Conservation (phyloP, 2,797 vertebrate species). For the Calcarius lapponicus region DNA sequence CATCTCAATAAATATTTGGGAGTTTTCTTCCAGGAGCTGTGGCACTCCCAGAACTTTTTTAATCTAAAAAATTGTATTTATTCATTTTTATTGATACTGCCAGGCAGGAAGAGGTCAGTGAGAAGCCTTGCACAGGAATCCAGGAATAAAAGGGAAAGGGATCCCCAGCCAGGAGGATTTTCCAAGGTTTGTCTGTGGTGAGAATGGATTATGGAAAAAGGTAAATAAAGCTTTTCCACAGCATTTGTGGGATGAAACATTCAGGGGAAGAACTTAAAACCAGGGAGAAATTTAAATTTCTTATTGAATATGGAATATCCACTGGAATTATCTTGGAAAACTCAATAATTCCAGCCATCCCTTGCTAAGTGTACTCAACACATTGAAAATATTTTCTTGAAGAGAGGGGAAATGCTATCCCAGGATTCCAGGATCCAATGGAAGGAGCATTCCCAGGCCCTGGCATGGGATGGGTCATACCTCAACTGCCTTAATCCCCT, state of each 20-base stretch:
- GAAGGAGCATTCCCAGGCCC: background rate
- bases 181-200: background rate
- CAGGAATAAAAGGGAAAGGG: background rate
- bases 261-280: background rate
- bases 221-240: background rate
- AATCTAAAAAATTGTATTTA: background rate
- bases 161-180: background rate
- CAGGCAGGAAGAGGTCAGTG: background rate
- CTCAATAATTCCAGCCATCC: background rate
- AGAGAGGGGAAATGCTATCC: background rate
- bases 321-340: background rate
- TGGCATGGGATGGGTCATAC: background rate
- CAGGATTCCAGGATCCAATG: background rate
- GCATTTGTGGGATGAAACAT: background rate
- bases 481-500: background rate
- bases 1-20: background rate
- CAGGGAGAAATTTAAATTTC: background rate
- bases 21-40: background rate
- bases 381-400: background rate
- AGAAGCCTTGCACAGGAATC: background rate
- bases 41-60: fast-evolving
- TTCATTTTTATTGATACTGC: background rate
- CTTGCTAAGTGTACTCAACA: background rate
- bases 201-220: background rate
- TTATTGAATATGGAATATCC: background rate